phyloP scores from a whole-genome alignment of 2,888 invertebrate species.

The Hypomecis atomaria region DNA sequence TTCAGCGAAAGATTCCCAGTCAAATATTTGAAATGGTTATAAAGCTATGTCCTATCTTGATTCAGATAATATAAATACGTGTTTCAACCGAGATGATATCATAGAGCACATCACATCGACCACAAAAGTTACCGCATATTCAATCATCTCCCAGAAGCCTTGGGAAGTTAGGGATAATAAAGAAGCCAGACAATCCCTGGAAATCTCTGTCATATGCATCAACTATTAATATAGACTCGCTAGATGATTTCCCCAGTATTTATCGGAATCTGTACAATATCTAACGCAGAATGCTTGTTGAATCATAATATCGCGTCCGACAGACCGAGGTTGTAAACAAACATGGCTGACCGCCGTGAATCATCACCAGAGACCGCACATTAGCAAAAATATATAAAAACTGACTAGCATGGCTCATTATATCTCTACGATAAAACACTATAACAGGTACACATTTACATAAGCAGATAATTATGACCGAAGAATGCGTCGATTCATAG shows the following conservation, averaged over 20 bases:
- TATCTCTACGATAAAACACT: too few relatives aligned
- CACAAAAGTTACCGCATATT: conserved; percentile 8
- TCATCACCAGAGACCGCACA: conserved; percentile 45
- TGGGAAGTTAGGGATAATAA: conserved; percentile 12
- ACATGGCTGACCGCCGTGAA: conserved; percentile 55
- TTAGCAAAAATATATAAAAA: conserved; percentile 36
- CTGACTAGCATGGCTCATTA: too few relatives aligned
- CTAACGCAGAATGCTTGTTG: conserved; percentile 41
- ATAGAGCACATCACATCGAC: too few relatives aligned
- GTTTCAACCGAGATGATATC: conserved; percentile 6
- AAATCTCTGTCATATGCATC: conserved; percentile 30
- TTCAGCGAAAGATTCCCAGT: neutral
- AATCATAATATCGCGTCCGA: conserved; percentile 52
- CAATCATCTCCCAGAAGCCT: conserved; percentile 4
- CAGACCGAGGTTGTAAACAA: conserved; percentile 56
- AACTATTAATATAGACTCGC: conserved; percentile 22
- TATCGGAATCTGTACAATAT: conserved; percentile 35
- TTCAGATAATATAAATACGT: conserved; percentile 2
- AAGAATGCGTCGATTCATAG: conserved; percentile 20
- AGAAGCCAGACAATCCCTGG: conserved; percentile 16
- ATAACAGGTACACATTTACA: conserved; percentile 12
- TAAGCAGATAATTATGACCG: conserved; percentile 21
- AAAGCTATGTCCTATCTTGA: neutral
- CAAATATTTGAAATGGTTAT: neutral
- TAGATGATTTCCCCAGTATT: conserved; percentile 27